A percentile compares a stretch with the other conserved stretches of the same genome.
Conservation (phyloP, 2,888 invertebrate species). For the Drosophila demipolita region DNA sequence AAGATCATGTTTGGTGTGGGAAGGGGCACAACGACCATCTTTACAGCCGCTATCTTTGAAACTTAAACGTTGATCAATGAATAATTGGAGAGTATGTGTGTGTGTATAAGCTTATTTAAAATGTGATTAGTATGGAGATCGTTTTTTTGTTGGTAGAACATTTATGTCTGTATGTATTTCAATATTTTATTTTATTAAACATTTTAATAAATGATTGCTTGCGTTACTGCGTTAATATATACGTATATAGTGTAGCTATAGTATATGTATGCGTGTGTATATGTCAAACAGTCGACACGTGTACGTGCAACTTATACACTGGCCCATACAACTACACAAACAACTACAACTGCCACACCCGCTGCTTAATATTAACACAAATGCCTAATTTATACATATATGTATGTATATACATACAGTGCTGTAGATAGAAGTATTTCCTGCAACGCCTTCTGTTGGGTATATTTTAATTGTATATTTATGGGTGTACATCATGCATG, state of each 20-base stretch:
- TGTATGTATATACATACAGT: neutral
- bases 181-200: neutral
- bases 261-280: slow-evolving; percentile 1
- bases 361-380: neutral
- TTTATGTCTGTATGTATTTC: neutral
- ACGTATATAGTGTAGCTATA: neutral
- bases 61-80: neutral
- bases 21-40: neutral
- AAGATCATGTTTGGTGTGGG: neutral
- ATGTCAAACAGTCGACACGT: neutral
- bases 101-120: neutral
- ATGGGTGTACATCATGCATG: slow-evolving; percentile 4
- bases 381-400: neutral
- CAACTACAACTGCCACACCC: neutral
- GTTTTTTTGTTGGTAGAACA: neutral
- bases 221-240: neutral
- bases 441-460: neutral
- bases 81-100: neutral
- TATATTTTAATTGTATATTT: neutral
- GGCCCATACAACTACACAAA: neutral
- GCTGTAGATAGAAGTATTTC: neutral
- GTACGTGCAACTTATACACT: neutral
- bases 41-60: neutral
- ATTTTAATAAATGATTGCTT: neutral
- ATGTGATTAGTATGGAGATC: neutral